These are phyloP conservation scores for Dysmachus trigonus DNA, from an alignment of 2,888 invertebrate genomes.

Conservation along the genomic window DNA sequence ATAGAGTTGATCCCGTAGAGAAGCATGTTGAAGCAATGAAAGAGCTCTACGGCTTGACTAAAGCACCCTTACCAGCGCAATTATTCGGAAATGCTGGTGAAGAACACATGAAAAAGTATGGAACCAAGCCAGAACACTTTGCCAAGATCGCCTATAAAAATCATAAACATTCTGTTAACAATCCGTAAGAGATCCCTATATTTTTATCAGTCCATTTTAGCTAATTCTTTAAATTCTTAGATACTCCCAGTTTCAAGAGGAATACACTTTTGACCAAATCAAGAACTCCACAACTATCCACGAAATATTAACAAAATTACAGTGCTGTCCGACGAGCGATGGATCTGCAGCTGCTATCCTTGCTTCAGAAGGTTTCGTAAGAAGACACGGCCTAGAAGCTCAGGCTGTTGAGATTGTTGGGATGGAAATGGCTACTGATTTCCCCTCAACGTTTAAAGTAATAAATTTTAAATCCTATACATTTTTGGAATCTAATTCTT, in stretches of 20 bases:
- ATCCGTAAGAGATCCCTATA: conserved; percentile 73
- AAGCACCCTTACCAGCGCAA: conserved; percentile 92
- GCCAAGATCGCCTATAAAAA: conserved; percentile 99
- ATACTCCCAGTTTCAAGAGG: conserved; percentile 92
- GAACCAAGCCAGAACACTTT: conserved; percentile 90
- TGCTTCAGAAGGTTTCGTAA: conserved; percentile 91
- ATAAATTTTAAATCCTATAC: not conserved
- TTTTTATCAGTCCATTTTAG: not conserved
- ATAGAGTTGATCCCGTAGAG: conserved; percentile 90
- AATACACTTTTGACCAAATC: conserved; percentile 91
- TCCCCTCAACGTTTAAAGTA: conserved; percentile 83
- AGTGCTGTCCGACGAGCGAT: conserved; percentile 98
- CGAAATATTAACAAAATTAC: conserved; percentile 93
- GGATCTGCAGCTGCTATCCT: conserved; percentile 95
- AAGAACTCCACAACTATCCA: conserved; percentile 86
- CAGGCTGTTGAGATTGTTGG: conserved; percentile 95
- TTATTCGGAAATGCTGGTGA: conserved; percentile 95
- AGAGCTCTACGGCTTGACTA: conserved; percentile 80
- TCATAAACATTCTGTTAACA: conserved; percentile 95
- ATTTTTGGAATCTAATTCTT: not conserved
- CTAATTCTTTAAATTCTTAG: conserved; percentile 60
- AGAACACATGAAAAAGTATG: conserved; percentile 86
- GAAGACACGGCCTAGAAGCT: conserved; percentile 78
- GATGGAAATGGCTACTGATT: conserved; percentile 97
- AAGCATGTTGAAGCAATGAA: conserved; percentile 87